Evolutionary conservation across 2,113 vertebrate species (phyloP).

Genomic region (Cryptotis parvus): DNA sequence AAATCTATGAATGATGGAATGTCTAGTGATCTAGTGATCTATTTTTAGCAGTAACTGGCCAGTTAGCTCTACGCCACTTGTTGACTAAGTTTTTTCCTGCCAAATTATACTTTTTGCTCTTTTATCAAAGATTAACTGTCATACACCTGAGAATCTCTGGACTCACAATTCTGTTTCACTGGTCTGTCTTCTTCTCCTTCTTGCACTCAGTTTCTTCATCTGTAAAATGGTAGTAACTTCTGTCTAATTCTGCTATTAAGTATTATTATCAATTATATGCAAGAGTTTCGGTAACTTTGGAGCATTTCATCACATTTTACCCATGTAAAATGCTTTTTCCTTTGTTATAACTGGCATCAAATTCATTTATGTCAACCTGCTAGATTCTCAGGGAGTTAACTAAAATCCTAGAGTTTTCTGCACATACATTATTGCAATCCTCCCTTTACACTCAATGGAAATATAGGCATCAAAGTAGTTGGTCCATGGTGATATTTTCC

Average conservation of each 20-base stretch:
- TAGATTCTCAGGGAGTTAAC: constrained; percentile 60
- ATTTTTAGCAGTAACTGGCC: no score
- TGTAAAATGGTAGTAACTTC: neutral
- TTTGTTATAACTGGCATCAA: neutral
- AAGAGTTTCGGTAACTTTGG: neutral
- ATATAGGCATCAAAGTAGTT: neutral
- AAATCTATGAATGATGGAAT: no score
- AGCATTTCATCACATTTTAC: constrained; percentile 40
- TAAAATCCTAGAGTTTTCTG: constrained; percentile 28
- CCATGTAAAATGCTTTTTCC: neutral
- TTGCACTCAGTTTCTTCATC: constrained; percentile 17
- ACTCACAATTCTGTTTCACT: no score
- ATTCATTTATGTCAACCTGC: neutral
- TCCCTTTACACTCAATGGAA: constrained; percentile 34
- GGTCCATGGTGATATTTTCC: constrained; percentile 38
- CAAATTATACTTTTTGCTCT: no score
- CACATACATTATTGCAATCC: constrained; percentile 25
- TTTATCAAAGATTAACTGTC: no score
- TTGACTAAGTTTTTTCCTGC: no score
- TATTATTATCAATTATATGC: constrained; percentile 23
- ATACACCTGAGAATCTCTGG: no score
- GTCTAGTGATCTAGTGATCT: no score
- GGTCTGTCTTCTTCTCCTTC: neutral
- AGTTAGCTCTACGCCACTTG: no score
- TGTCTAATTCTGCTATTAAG: neutral